Conservation (phyloP, 2,888 invertebrate genomes). For the Ophonus ardosiacus region DNA sequence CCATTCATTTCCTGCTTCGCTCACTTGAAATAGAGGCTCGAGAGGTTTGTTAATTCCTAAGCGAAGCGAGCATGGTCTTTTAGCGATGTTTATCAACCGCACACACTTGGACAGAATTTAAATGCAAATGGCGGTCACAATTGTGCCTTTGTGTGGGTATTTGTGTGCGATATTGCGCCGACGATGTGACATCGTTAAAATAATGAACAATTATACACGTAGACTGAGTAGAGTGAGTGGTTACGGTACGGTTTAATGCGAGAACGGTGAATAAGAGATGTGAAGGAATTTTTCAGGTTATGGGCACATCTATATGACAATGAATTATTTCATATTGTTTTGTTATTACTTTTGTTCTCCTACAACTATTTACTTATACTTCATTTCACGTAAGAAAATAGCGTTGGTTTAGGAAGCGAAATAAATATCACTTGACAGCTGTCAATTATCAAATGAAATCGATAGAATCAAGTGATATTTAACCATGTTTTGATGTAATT, state of each 20-base stretch:
- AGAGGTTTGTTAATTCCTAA: constrained; percentile 73
- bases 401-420: too few relatives aligned
- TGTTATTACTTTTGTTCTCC: too few relatives aligned
- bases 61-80: constrained; percentile 73
- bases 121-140: constrained; percentile 76
- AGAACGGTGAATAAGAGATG: not conserved
- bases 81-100: constrained; percentile 74
- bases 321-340: too few relatives aligned
- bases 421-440: too few relatives aligned
- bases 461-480: too few relatives aligned
- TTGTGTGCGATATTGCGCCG: constrained; percentile 62
- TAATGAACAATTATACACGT: constrained; percentile 65
- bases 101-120: constrained; percentile 75
- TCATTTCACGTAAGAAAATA: too few relatives aligned
- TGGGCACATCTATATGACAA: too few relatives aligned
- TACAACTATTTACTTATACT: too few relatives aligned
- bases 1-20: constrained; percentile 52
- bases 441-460: too few relatives aligned
- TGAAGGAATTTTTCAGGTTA: not conserved
- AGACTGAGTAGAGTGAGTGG: not conserved
- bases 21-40: constrained; percentile 65
- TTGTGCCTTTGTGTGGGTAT: constrained; percentile 75
- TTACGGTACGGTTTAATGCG: not conserved
- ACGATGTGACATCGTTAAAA: constrained; percentile 59
- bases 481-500: too few relatives aligned